Base-by-base conservation (phyloP, 2,113 vertebrate genomes). In the Scalopus aquaticus region DNA sequence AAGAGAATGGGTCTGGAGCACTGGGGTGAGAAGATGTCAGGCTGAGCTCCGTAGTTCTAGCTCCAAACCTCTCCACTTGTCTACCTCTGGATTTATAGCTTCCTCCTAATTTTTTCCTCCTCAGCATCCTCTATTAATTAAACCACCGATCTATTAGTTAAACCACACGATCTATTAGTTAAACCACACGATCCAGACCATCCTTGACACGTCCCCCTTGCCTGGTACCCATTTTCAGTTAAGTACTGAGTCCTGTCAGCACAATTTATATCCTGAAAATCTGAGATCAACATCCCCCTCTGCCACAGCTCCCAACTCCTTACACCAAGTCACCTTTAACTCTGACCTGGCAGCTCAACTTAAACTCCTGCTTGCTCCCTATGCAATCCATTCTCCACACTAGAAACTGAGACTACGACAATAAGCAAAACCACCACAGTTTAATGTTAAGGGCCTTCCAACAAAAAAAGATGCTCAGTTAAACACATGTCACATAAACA, bases 21-120 rank as follows among this genome's bases (percentile, higher is more conserved):
- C 11, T 51, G 42, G 44, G 22, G 37, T 0, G 2, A 42, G 12
- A 5, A 6, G 19, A 12, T 39, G 49, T 51, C 5, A 0, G 44
- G n/a, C 26, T 49, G 26, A 83, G 22, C 22, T 87, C 65, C 65
- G 58, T 4, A 42, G 42, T 32, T 11, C 19, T 62, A 39, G 32
- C 26, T 39, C 44, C 67, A 74, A 37, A 44, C 70, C 37, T 89
- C 79, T 69, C 37, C 13, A 69, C 39, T 44, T 46, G 32, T 4
- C 13, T 28, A 37, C 44, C 69, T 76, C 46, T 15, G 58, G 30
- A 17, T 24, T 84, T 56, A 32, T 0, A 62, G 51, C 35, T 70
- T 22, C 51, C 28, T 84, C n/a, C 51, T 54, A 24, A 16, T 30
- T 56, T 30, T 24, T 39, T 84, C 39, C 15, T 44, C 11, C 2